Evolutionary conservation across 2,888 invertebrate genomes (phyloP).

Genomic region (Amblyjoppa fuscipennis): DNA sequence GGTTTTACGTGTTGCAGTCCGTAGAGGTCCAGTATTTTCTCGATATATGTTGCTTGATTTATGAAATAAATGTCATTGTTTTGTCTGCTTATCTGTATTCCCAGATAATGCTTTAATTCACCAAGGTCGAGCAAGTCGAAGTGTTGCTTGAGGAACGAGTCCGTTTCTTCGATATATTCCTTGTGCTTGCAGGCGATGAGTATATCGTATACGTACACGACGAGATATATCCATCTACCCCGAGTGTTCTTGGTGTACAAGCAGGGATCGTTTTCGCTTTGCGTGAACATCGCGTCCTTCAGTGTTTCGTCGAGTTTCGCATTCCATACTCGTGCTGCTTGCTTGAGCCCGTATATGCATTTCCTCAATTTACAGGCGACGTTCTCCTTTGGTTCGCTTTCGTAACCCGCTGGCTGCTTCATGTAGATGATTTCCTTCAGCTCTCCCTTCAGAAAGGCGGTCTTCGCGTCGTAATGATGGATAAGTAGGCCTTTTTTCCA

Average conservation of each 20-base stretch:
- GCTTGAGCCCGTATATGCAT: constrained; percentile 76
- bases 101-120: constrained; percentile 58
- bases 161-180: constrained; percentile 21
- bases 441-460: constrained; percentile 73
- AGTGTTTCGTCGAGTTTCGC: constrained; percentile 67
- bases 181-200: constrained; percentile 47
- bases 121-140: constrained; percentile 67
- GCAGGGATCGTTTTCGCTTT: constrained; percentile 71
- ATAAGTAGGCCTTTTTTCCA: constrained; percentile 60
- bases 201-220: constrained; percentile 67
- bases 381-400: background rate
- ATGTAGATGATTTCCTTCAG: constrained; percentile 70
- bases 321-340: constrained; percentile 75
- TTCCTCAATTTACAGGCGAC: constrained; percentile 67
- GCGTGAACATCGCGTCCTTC: constrained; percentile 58
- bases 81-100: constrained; percentile 59
- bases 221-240: constrained; percentile 40
- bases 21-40: constrained; percentile 54
- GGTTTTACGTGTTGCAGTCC: constrained; percentile 63
- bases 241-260: constrained; percentile 63
- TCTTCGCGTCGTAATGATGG: constrained; percentile 71
- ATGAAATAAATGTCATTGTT: constrained; percentile 35
- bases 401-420: constrained; percentile 68
- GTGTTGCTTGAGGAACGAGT: constrained; percentile 47
- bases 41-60: constrained; percentile 60